Conservation (phyloP, 2,797 vertebrate genomes). For the Gorsachius magnificus region DNA sequence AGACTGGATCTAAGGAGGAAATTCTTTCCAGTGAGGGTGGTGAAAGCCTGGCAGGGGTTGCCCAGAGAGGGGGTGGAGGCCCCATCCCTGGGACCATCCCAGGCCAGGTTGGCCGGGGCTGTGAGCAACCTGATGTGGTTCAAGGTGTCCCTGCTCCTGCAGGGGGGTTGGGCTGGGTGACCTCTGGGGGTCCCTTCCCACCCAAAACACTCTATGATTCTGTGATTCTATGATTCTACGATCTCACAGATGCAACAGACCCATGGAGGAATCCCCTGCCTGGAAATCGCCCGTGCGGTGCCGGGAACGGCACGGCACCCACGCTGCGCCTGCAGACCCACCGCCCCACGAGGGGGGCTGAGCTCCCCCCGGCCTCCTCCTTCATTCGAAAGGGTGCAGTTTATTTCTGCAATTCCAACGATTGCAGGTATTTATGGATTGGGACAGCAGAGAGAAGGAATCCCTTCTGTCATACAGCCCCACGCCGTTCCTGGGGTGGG, state of each 20-base stretch:
- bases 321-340: background rate
- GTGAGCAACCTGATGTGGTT: background rate
- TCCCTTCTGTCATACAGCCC: fast-evolving
- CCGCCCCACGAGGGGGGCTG: fast-evolving
- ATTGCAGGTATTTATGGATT: background rate
- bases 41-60: no score
- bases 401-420: background rate
- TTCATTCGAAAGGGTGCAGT: fast-evolving
- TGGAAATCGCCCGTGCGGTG: fast-evolving
- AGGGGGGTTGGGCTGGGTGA: no score
- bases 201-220: no score
- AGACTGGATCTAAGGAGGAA: no score
- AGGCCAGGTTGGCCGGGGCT: no score
- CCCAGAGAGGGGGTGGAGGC: no score
- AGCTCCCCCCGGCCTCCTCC: background rate
- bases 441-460: background rate
- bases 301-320: background rate
- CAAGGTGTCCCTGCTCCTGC: no score
- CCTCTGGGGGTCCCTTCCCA: no score
- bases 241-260: background rate
- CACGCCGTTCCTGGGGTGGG: background rate
- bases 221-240: no score
- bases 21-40: no score
- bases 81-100: no score
- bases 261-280: background rate